phyloP scores from a whole-genome alignment of 2,888 invertebrate species.

The Ceramica pisi region DNA sequence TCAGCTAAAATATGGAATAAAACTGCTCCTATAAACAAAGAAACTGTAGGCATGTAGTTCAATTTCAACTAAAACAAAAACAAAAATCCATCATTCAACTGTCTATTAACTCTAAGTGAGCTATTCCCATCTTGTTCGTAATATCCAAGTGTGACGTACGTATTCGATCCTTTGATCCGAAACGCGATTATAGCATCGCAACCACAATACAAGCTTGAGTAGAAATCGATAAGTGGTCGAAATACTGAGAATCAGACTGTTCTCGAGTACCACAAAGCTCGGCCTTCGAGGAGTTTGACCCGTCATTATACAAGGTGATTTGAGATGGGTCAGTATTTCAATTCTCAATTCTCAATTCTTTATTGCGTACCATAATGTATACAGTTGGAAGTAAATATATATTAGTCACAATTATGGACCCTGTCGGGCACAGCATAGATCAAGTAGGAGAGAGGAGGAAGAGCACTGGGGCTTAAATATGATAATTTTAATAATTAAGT shows the following conservation, averaged over 20 bases:
- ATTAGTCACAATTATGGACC: no score
- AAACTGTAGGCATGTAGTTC: no score
- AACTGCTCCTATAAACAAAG: no score
- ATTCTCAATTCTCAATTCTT: no score
- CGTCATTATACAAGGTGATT: background rate
- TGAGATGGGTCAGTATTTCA: background rate
- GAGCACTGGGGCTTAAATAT: no score
- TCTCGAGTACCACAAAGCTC: constrained; percentile 20
- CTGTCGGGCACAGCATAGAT: no score
- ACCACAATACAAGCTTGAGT: constrained; percentile 29
- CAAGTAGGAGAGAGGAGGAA: no score
- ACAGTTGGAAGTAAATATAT: no score
- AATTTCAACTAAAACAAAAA: background rate
- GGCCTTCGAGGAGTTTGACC: constrained; percentile 32
- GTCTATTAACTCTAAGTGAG: background rate
- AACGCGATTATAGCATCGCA: constrained; percentile 11
- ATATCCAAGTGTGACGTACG: background rate
- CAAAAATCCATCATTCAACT: background rate
- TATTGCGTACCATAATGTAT: no score
- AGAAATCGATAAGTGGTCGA: constrained; percentile 38
- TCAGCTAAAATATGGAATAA: no score
- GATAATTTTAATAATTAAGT: no score
- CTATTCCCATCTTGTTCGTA: background rate
- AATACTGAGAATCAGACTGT: constrained; percentile 14
- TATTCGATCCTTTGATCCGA: constrained; percentile 24